Percentiles rank a stretch among this genome's conserved stretches.
Conservation (phyloP, 2,113 vertebrate genomes). For the Amblyopsis rosae region DNA sequence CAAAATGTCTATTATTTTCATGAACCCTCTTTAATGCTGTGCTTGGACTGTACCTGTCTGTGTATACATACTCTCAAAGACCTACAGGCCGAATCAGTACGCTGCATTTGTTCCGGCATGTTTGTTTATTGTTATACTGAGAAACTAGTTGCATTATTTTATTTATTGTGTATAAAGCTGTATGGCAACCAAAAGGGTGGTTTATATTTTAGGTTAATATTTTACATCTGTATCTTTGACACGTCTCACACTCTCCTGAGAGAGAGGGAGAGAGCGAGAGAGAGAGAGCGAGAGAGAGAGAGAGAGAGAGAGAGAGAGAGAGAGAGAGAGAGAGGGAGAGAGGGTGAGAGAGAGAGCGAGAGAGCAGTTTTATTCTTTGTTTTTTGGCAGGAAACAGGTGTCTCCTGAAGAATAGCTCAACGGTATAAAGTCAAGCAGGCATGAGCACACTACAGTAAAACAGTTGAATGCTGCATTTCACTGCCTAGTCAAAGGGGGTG, state of each 20-base stretch:
- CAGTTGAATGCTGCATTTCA: slow-evolving; percentile 19
- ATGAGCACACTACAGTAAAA: slow-evolving; percentile 46
- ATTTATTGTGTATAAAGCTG: too few relatives aligned
- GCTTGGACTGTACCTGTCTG: too few relatives aligned
- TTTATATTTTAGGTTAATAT: too few relatives aligned
- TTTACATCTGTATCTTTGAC: too few relatives aligned
- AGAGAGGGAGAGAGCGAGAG: slow-evolving; percentile 29
- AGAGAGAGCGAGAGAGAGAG: slow-evolving; percentile 4
- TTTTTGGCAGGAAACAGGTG: slow-evolving; percentile 65
- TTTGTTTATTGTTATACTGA: too few relatives aligned
- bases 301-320: slow-evolving; percentile 33
- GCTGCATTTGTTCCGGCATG: too few relatives aligned
- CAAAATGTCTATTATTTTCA: too few relatives aligned
- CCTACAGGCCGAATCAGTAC: too few relatives aligned
- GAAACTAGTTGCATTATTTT: too few relatives aligned
- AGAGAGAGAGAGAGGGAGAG: background rate
- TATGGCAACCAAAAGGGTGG: too few relatives aligned
- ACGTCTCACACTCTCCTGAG: slow-evolving; percentile 3
- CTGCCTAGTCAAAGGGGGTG: slow-evolving; percentile 2
- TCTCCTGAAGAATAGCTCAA: slow-evolving; percentile 49
- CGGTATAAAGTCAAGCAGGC: slow-evolving; percentile 28
- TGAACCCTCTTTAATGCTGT: too few relatives aligned
- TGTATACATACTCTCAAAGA: too few relatives aligned
- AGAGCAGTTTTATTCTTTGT: slow-evolving; percentile 15
- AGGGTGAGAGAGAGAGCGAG: slow-evolving; percentile 20